phyloP scores from a whole-genome alignment of 2,797 vertebrate species.

The Gambelia wislizenii region DNA sequence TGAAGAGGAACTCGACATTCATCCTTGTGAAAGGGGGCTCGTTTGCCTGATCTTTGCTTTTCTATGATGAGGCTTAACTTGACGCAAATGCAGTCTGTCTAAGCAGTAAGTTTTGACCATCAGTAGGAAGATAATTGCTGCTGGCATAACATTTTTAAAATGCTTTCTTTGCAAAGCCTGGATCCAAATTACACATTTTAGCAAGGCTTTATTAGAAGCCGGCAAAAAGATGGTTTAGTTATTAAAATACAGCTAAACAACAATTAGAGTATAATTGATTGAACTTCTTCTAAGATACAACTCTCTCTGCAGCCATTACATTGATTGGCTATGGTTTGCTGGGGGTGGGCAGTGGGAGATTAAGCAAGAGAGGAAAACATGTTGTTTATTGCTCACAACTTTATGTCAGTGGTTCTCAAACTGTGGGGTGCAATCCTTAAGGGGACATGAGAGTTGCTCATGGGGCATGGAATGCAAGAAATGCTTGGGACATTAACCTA shows the following conservation, averaged over 20 bases:
- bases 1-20: neutral
- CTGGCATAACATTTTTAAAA: slow-evolving; percentile 54
- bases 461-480: no score
- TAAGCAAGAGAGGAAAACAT: neutral
- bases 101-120: slow-evolving; percentile 51
- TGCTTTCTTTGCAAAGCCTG: slow-evolving; percentile 49
- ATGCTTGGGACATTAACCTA: no score
- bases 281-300: slow-evolving; percentile 53
- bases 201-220: slow-evolving; percentile 38
- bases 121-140: slow-evolving; percentile 43
- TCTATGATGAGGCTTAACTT: neutral
- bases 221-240: slow-evolving; percentile 45
- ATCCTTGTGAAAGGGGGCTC: neutral
- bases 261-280: slow-evolving; percentile 63
- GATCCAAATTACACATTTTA: slow-evolving; percentile 38
- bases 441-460: no score
- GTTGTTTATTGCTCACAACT: neutral
- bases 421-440: no score
- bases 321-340: slow-evolving; percentile 48
- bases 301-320: slow-evolving; percentile 48
- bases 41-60: neutral
- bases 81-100: slow-evolving; percentile 40
- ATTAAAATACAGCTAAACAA: slow-evolving; percentile 46
- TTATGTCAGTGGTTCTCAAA: no score
- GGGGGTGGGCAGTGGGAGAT: neutral